These are phyloP conservation scores for Magallana angulata DNA, from an alignment of 1,140 invertebrate species.

Conservation along the genomic window DNA sequence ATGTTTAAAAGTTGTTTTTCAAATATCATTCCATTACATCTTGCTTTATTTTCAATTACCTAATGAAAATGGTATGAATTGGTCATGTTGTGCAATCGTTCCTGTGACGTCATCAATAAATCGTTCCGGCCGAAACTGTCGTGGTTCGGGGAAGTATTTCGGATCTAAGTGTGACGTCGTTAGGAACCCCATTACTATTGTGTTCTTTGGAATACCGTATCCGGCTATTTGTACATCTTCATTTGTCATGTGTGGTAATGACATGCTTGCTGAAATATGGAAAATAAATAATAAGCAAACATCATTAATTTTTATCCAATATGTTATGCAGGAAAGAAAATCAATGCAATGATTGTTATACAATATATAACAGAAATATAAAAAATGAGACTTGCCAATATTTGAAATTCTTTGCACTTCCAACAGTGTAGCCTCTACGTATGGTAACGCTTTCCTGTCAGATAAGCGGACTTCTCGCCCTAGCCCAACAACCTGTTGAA, in stretches of 20 bases:
- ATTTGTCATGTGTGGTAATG: slow-evolving; percentile 69
- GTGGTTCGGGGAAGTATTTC: slow-evolving; percentile 84
- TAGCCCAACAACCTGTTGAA: slow-evolving; percentile 44
- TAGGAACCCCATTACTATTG: slow-evolving; percentile 73
- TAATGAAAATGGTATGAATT: slow-evolving; percentile 60
- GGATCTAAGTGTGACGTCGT: slow-evolving; percentile 72
- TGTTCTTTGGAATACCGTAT: slow-evolving; percentile 71
- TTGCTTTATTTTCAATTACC: neutral
- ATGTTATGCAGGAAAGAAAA: no score
- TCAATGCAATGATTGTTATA: no score
- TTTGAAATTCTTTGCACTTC: slow-evolving; percentile 52
- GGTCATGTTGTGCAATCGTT: slow-evolving; percentile 55
- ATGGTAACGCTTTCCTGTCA: slow-evolving; percentile 45
- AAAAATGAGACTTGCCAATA: slow-evolving; percentile 11
- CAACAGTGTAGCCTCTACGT: slow-evolving; percentile 52
- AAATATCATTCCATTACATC: neutral
- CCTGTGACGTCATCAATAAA: slow-evolving; percentile 74
- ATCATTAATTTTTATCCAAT: neutral
- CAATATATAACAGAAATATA: no score
- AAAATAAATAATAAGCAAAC: neutral
- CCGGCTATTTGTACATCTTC: slow-evolving; percentile 66
- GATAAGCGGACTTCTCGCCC: slow-evolving; percentile 33
- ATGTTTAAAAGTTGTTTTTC: no score
- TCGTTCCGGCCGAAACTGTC: slow-evolving; percentile 85
- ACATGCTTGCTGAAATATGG: slow-evolving; percentile 65